phyloP scores from a whole-genome alignment of 1,140 invertebrate species.

The Bombus picipes region DNA sequence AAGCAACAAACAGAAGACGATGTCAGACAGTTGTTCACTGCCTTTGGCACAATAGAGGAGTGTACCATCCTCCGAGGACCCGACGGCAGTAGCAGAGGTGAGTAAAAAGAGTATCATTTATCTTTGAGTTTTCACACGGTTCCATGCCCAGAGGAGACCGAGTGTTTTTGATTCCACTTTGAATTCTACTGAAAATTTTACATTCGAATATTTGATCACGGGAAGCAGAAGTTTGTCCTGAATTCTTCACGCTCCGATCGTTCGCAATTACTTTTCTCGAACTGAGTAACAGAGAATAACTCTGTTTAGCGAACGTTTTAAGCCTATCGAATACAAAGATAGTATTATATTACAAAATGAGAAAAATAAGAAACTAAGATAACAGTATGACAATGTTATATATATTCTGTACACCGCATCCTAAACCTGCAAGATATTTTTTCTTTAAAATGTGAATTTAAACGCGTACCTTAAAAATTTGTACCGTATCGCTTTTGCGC shows the following conservation, averaged over 20 bases:
- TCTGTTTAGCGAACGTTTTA: not conserved
- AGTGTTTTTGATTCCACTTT: too few relatives aligned
- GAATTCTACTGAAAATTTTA: not conserved
- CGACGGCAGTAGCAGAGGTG: slow-evolving; percentile 98
- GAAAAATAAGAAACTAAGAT: not conserved
- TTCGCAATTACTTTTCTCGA: not conserved
- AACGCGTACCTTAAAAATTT: not conserved
- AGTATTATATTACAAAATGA: not conserved
- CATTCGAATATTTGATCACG: not conserved
- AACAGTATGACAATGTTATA: too few relatives aligned
- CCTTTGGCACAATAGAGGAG: slow-evolving; percentile 99
- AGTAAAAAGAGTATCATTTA: slow-evolving; percentile 73
- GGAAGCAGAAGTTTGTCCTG: not conserved
- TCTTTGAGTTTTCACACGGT: not conserved
- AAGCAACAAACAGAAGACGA: slow-evolving; percentile 99
- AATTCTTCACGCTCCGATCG: too few relatives aligned
- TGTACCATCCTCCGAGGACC: slow-evolving; percentile 98
- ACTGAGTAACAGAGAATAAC: not conserved
- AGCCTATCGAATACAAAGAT: not conserved
- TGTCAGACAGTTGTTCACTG: slow-evolving; percentile 97
- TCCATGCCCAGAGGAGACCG: not conserved
- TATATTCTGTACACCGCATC: not conserved
- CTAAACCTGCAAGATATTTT: not conserved
- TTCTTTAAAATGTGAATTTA: not conserved
- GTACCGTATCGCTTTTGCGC: not conserved